A percentile compares a stretch with the other conserved stretches of the same genome.
phyloP scores from a whole-genome alignment of 1,140 invertebrate species.

The Aphelinus atriplicis region DNA sequence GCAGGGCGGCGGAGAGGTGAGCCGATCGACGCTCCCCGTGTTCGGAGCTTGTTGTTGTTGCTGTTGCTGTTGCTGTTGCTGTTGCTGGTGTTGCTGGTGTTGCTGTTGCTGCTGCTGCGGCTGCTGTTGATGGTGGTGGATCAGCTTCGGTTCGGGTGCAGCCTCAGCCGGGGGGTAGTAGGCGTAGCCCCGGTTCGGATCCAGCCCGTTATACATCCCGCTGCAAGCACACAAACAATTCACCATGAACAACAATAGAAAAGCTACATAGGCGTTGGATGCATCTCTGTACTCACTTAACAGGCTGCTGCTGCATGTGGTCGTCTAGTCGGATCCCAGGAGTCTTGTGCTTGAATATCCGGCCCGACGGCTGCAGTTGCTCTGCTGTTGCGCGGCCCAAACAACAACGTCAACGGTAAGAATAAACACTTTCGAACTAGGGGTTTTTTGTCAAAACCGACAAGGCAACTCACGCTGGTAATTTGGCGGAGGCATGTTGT shows the following conservation, averaged over 20 bases:
- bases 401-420: too few species aligned
- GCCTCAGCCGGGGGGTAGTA: conserved; percentile 39
- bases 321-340: conserved; percentile 68
- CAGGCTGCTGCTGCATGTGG: conserved; percentile 55
- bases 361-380: conserved; percentile 46
- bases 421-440: background rate
- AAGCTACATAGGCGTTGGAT: too few species aligned
- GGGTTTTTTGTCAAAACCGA: background rate
- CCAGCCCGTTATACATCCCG: conserved; percentile 40
- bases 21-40: background rate
- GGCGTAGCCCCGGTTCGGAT: conserved; percentile 46
- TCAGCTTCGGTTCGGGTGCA: conserved; percentile 37
- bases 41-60: background rate
- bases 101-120: too few species aligned
- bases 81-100: too few species aligned
- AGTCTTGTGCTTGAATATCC: conserved; percentile 76
- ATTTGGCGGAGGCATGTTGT: conserved; percentile 22
- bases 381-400: background rate
- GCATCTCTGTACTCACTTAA: conserved; percentile 50
- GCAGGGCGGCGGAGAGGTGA: conserved; percentile 7
- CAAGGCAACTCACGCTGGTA: conserved; percentile 17
- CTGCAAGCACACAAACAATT: background rate
- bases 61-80: background rate
- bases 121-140: conserved; percentile 23
- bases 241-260: too few species aligned